Percentiles rank a stretch among this genome's conserved stretches.
Conservation (phyloP, 2,113 vertebrate species). For the Chaenogobius annularis region DNA sequence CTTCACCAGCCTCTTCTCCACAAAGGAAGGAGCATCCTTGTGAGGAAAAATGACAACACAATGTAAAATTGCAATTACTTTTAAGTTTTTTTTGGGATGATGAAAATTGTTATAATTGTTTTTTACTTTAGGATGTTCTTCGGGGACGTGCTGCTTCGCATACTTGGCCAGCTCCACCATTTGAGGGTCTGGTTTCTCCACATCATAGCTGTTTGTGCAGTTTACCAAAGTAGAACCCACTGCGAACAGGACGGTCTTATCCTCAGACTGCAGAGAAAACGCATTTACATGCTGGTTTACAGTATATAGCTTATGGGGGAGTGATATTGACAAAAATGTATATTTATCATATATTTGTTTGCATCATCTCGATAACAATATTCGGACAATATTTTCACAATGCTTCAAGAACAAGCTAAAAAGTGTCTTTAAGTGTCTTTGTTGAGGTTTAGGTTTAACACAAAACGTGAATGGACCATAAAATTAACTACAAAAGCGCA, state of each 20-base stretch:
- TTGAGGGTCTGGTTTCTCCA: constrained; percentile 91
- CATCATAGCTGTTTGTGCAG: constrained; percentile 96
- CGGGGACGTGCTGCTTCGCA: constrained; percentile 93
- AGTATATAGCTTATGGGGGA: not conserved
- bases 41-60: constrained; percentile 5
- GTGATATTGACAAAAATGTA: not conserved
- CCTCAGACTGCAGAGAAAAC: constrained; percentile 81
- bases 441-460: too few relatives aligned
- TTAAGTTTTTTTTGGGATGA: not conserved
- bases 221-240: constrained; percentile 93
- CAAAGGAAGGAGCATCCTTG: constrained; percentile 86
- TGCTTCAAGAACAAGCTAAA: too few relatives aligned
- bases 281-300: not conserved
- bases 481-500: too few relatives aligned
- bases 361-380: too few relatives aligned
- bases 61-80: not conserved
- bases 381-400: too few relatives aligned
- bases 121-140: constrained; percentile 94
- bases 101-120: not conserved
- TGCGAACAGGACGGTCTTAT: constrained; percentile 91
- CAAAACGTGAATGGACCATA: too few relatives aligned
- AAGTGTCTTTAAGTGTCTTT: too few relatives aligned
- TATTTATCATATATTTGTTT: too few relatives aligned
- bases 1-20: constrained; percentile 85
- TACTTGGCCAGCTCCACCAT: constrained; percentile 97